Evolutionary conservation across 2,888 invertebrate species (phyloP).

Genomic region (Harmothoe impar): DNA sequence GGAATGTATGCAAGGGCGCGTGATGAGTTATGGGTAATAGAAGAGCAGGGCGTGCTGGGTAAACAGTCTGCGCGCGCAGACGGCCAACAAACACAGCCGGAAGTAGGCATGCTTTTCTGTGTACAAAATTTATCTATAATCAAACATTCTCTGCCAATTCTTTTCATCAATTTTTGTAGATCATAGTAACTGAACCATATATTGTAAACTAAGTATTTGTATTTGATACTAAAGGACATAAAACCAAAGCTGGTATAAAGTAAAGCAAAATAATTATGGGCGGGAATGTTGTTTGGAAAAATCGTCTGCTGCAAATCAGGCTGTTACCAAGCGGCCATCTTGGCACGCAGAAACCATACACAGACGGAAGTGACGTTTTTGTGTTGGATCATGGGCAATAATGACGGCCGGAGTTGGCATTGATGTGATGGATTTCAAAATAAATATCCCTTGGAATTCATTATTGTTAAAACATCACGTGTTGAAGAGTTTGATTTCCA

Average conservation of each 20-base stretch:
- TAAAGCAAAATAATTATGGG: not conserved
- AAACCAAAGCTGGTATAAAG: not conserved
- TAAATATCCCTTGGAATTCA: conserved; percentile 61
- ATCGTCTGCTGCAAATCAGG: not conserved
- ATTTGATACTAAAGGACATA: not conserved
- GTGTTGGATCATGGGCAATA: conserved; percentile 44
- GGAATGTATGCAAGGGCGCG: not conserved
- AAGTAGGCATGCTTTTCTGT: not conserved
- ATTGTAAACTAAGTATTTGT: not conserved
- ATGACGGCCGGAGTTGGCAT: conserved; percentile 31
- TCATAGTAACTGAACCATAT: not conserved
- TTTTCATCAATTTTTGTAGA: not conserved
- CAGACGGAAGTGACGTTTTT: conserved; percentile 35
- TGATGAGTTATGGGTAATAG: not conserved
- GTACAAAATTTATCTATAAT: not conserved
- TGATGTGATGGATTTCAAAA: conserved; percentile 59
- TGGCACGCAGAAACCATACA: conserved; percentile 1
- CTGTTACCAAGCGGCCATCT: conserved; percentile 15
- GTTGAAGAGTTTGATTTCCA: conserved; percentile 4
- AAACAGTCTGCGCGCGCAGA: not conserved
- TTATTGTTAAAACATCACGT: conserved; percentile 22
- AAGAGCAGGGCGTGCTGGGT: conserved; percentile 8
- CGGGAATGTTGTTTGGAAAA: not conserved
- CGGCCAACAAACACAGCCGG: not conserved
- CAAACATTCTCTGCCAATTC: not conserved